Conservation (phyloP, 2,113 vertebrate species). For the Mionectes macconnelli region DNA sequence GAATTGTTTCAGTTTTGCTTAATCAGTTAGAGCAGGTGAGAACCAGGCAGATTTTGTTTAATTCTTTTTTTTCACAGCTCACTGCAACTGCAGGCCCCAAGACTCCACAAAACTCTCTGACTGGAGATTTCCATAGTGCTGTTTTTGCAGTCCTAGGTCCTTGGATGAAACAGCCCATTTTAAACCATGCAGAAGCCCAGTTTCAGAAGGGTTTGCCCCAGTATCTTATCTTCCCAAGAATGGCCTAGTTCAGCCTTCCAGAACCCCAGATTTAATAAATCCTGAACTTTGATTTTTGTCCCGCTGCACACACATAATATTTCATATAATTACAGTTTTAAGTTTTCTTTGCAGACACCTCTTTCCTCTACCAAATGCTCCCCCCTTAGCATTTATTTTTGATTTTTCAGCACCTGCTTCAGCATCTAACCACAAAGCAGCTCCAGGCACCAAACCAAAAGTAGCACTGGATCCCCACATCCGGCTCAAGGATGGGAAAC, state of each 20-base stretch:
- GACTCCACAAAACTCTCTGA: not conserved
- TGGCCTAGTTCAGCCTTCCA: not conserved
- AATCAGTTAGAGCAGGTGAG: not conserved
- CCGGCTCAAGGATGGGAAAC: conserved; percentile 85
- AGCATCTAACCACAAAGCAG: conserved; percentile 63
- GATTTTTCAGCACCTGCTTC: conserved; percentile 68
- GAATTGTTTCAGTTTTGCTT: not conserved
- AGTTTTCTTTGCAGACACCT: not conserved
- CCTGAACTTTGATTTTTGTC: not conserved
- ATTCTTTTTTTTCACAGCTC: not conserved
- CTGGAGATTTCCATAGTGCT: not conserved
- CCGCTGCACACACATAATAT: not conserved
- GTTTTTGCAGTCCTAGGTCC: not conserved
- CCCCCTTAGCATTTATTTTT: not conserved
- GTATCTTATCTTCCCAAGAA: not conserved
- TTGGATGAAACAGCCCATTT: not conserved
- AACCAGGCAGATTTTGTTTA: not conserved
- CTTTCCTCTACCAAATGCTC: not conserved
- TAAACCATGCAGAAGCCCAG: not conserved
- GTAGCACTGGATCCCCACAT: conserved; percentile 87
- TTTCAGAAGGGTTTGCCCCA: not conserved
- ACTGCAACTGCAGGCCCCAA: not conserved
- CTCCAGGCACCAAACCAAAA: conserved; percentile 76
- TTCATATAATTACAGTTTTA: not conserved
- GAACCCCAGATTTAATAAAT: not conserved